Conservation (phyloP, 1,140 invertebrate species). For the Drosophila willistoni region DNA sequence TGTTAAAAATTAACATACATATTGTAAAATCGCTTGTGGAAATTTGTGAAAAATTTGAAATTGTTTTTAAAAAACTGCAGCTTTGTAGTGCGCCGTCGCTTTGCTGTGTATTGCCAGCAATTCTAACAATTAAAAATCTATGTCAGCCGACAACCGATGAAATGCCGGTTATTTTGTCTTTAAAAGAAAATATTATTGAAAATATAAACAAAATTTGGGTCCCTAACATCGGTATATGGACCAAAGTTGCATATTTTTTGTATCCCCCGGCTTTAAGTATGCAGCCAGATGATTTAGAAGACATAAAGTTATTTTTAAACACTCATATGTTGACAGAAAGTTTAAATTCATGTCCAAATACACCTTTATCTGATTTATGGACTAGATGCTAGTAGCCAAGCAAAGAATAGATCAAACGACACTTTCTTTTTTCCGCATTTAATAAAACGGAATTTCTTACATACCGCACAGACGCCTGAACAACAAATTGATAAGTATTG, state of each 20-base stretch:
- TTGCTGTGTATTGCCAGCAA: background rate
- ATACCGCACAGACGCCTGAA: too few species aligned
- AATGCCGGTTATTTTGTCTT: background rate
- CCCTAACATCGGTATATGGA: slow-evolving; percentile 3
- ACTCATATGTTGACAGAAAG: too few species aligned
- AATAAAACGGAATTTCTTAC: too few species aligned
- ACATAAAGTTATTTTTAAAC: background rate
- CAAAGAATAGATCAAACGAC: too few species aligned
- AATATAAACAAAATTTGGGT: slow-evolving; percentile 6
- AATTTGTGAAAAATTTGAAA: slow-evolving; percentile 3
- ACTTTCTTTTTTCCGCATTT: too few species aligned
- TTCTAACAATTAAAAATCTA: slow-evolving; percentile 3
- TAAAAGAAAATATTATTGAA: background rate
- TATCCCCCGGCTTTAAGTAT: slow-evolving; percentile 3
- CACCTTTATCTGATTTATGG: too few species aligned
- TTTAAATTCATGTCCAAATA: too few species aligned
- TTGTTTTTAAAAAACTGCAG: slow-evolving; percentile 5
- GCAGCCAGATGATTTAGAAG: slow-evolving; percentile 5
- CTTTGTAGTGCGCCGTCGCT: slow-evolving; percentile 2
- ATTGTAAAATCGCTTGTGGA: slow-evolving; percentile 5
- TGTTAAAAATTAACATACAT: slow-evolving; percentile 6
- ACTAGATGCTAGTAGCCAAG: too few species aligned
- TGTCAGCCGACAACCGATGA: background rate
- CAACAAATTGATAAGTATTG: too few species aligned
- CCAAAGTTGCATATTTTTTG: slow-evolving; percentile 2